These are phyloP conservation scores for Cairina moschata DNA, from an alignment of 2,113 vertebrate species.

Conservation along the genomic window DNA sequence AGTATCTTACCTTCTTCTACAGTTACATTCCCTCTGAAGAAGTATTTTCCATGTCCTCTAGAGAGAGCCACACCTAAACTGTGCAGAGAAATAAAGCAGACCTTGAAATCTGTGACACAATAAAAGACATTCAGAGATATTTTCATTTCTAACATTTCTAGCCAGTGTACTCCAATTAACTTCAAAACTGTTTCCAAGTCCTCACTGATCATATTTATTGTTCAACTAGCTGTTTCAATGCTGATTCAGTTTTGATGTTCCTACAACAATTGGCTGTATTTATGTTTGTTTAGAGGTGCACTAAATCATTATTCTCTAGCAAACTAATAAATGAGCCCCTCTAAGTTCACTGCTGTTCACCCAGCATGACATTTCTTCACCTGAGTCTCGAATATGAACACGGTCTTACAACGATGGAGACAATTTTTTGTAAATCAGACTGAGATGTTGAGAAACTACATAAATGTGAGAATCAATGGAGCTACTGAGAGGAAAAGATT, in stretches of 20 bases:
- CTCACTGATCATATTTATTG: conserved; percentile 55
- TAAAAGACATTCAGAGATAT: conserved; percentile 47
- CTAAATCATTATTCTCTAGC: conserved; percentile 20
- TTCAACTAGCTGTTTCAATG: conserved; percentile 53
- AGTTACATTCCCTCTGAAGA: conserved; percentile 95
- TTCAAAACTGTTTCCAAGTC: conserved; percentile 57
- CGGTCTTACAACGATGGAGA: background rate
- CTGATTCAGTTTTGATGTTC: conserved; percentile 34
- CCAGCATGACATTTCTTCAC: conserved; percentile 8
- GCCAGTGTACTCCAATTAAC: conserved; percentile 45
- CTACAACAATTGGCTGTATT: conserved; percentile 21
- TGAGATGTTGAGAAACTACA: background rate
- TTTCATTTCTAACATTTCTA: conserved; percentile 59
- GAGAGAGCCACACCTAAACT: conserved; percentile 97
- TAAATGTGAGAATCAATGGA: background rate
- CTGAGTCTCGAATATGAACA: background rate
- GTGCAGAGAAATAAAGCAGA: conserved; percentile 78
- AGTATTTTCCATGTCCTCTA: conserved; percentile 95
- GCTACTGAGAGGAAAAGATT: conserved; percentile 3
- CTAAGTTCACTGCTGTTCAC: background rate
- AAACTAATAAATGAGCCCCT: background rate
- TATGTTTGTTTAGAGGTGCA: conserved; percentile 29
- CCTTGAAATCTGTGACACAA: conserved; percentile 68
- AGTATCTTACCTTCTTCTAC: conserved; percentile 91
- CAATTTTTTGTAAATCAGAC: background rate